These are phyloP conservation scores for Cottus gobio DNA, from an alignment of 2,113 vertebrate genomes.

Conservation along the genomic window DNA sequence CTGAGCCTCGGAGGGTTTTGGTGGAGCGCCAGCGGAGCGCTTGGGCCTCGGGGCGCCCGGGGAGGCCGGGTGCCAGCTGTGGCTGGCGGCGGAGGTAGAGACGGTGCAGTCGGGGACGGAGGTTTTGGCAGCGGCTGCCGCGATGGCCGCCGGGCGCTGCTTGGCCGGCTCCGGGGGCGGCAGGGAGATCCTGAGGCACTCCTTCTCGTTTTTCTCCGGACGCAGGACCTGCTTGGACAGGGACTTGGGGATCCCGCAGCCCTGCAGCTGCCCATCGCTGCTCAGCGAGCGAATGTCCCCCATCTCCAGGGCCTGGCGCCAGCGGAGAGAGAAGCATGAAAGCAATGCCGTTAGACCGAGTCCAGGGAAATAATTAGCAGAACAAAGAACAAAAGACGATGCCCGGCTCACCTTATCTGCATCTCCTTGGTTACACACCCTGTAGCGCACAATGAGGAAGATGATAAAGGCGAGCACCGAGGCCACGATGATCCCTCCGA, in stretches of 20 bases:
- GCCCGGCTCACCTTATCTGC: conserved; percentile 85
- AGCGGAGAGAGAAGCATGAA: conserved; percentile 20
- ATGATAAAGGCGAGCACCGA: conserved; percentile 98
- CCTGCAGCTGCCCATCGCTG: conserved; percentile 91
- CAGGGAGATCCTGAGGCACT: conserved; percentile 84
- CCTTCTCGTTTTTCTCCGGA: conserved; percentile 86
- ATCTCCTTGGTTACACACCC: conserved; percentile 94
- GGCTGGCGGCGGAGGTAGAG: conserved; percentile 90
- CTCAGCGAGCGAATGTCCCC: conserved; percentile 96
- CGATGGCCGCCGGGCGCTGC: conserved; percentile 39
- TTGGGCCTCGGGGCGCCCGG: conserved; percentile 88
- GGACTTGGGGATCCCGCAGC: conserved; percentile 89
- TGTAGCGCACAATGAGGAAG: conserved; percentile 98
- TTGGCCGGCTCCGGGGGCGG: conserved; percentile 66
- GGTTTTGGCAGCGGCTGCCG: conserved; percentile 75
- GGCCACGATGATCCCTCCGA: conserved; percentile 98
- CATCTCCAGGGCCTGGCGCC: conserved; percentile 87
- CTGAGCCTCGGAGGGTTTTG: conserved; percentile 80
- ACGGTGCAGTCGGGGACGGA: conserved; percentile 89
- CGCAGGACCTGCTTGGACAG: conserved; percentile 92
- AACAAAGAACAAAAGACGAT: conserved; percentile 22
- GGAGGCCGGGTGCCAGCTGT: conserved; percentile 90
- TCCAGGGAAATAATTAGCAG: conserved; percentile 25
- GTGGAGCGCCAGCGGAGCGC: conserved; percentile 77
- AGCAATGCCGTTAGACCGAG: conserved; percentile 1